phyloP scores from a whole-genome alignment of 2,113 vertebrate species.

The Microtus pennsylvanicus region DNA sequence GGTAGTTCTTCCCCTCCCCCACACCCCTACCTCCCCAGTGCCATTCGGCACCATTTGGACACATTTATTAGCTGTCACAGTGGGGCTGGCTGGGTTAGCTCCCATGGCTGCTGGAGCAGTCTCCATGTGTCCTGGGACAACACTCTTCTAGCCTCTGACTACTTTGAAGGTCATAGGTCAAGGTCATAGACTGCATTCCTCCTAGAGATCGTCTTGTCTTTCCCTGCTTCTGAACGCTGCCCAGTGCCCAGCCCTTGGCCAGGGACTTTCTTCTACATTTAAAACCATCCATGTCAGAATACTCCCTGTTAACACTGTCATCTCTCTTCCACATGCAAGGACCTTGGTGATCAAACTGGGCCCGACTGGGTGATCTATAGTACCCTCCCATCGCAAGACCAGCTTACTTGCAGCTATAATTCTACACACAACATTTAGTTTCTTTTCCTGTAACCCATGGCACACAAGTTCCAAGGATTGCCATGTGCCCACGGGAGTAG shows the following conservation, averaged over 20 bases:
- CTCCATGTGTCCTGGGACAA: neutral
- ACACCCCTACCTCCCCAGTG: neutral
- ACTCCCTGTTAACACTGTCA: neutral
- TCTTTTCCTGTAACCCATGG: neutral
- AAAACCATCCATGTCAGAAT: neutral
- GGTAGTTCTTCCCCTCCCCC: rapidly evolving
- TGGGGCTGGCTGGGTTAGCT: neutral
- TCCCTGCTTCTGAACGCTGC: neutral
- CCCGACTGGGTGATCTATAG: neutral
- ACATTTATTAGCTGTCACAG: neutral
- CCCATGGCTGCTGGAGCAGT: neutral
- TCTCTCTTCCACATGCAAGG: neutral
- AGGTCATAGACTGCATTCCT: neutral
- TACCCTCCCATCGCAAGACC: neutral
- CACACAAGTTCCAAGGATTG: neutral
- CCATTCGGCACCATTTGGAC: neutral
- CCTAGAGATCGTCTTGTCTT: neutral
- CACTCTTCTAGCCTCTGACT: neutral
- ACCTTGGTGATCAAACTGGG: neutral
- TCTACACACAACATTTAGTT: neutral
- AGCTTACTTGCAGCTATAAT: neutral
- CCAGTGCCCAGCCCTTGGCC: neutral
- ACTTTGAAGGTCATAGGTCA: neutral
- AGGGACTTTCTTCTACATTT: neutral
- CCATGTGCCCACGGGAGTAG: neutral